phyloP scores from a whole-genome alignment of 2,888 invertebrate species.

The Sinodicranocentrus sp. region DNA sequence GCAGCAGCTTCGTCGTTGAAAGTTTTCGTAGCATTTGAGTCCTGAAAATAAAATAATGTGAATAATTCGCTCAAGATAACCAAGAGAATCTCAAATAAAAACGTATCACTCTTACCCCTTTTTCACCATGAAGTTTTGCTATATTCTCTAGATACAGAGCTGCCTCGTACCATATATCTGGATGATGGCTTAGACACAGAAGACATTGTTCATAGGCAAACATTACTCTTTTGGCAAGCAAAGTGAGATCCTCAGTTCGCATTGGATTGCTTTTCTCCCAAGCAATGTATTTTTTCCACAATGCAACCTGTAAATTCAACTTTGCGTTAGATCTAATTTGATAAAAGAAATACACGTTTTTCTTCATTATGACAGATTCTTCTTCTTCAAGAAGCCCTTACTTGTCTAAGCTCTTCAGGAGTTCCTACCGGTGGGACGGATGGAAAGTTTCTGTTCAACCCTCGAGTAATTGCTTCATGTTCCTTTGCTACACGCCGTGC shows the following conservation, averaged over 20 bases:
- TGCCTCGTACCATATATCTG: constrained; percentile 99
- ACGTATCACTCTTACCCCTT: constrained; percentile 85
- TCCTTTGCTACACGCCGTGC: constrained; percentile 97
- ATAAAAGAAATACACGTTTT: too few species aligned
- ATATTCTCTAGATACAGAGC: constrained; percentile 98
- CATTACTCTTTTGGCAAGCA: constrained; percentile 96
- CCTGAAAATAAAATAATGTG: constrained; percentile 81
- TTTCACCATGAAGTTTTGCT: constrained; percentile 94
- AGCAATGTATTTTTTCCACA: constrained; percentile 99
- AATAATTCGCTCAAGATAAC: constrained; percentile 36
- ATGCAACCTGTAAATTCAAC: constrained; percentile 85
- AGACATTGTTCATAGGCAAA: constrained; percentile 99
- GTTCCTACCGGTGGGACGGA: constrained; percentile 96
- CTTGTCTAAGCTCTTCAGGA: constrained; percentile 95
- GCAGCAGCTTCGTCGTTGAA: constrained; percentile 97
- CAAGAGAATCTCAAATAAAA: constrained; percentile 23
- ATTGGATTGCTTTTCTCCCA: constrained; percentile 99
- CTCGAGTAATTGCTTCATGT: constrained; percentile 95
- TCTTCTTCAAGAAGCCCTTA: too few species aligned
- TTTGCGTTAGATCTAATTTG: not conserved
- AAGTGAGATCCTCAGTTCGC: constrained; percentile 95
- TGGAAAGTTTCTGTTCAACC: constrained; percentile 96
- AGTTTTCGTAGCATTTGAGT: constrained; percentile 93
- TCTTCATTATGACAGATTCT: too few species aligned
- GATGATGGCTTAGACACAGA: constrained; percentile 97